A percentile compares a stretch with the other conserved stretches of the same genome.
Conservation (phyloP, 2,888 invertebrate genomes). For the Eupithecia exiguata region DNA sequence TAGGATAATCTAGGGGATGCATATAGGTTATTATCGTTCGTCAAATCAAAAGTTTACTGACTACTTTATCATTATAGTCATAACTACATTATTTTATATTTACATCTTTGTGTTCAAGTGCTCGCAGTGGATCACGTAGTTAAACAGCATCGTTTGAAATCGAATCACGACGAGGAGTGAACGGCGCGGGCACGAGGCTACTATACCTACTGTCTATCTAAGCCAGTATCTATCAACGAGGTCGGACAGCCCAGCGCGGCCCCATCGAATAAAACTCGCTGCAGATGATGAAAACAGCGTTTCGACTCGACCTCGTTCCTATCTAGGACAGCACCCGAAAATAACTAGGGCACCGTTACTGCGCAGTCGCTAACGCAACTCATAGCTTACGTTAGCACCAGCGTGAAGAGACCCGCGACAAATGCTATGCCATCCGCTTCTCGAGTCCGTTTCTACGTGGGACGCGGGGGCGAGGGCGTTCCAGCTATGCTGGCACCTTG, state of each 20-base stretch:
- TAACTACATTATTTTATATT: too few relatives aligned
- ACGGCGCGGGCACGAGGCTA: slow-evolving; percentile 45
- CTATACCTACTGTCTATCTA: too few relatives aligned
- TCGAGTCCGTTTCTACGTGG: slow-evolving; percentile 2
- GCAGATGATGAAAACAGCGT: slow-evolving; percentile 78
- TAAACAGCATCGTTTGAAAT: slow-evolving; percentile 23
- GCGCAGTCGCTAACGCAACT: slow-evolving; percentile 75
- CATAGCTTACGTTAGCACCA: slow-evolving; percentile 57
- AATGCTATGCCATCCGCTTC: slow-evolving; percentile 34
- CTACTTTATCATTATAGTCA: background rate
- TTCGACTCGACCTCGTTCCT: slow-evolving; percentile 76
- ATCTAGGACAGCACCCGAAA: slow-evolving; percentile 80
- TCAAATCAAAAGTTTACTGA: too few relatives aligned
- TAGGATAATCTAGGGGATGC: background rate
- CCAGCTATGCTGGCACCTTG: slow-evolving; percentile 48
- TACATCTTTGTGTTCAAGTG: background rate
- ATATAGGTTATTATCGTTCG: background rate
- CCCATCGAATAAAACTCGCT: slow-evolving; percentile 74
- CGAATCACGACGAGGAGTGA: slow-evolving; percentile 44
- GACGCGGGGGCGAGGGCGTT: slow-evolving; percentile 45
- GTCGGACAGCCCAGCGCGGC: slow-evolving; percentile 72
- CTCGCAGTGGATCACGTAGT: slow-evolving; percentile 3
- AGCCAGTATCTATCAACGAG: slow-evolving; percentile 61
- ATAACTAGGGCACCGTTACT: slow-evolving; percentile 81
- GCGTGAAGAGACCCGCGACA: slow-evolving; percentile 49